Percentiles rank a stretch among this genome's conserved stretches.
phyloP scores from a whole-genome alignment of 2,797 vertebrate genomes.

The Lagorchestes hirsutus region DNA sequence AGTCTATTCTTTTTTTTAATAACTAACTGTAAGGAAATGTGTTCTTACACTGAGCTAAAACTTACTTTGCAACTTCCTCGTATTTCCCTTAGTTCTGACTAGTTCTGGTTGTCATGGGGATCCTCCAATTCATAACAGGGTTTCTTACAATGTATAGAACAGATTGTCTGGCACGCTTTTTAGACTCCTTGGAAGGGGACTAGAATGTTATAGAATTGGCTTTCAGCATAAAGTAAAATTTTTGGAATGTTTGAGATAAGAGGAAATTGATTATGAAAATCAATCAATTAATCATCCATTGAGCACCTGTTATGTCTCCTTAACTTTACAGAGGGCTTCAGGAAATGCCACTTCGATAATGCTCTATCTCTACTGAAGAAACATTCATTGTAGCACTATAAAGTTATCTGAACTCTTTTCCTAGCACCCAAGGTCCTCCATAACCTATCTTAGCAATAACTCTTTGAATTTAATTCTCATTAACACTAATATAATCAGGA shows the following conservation, averaged over 20 bases:
- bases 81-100: not conserved
- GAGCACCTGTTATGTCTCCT: not conserved
- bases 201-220: not conserved
- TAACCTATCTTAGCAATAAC: slow-evolving; percentile 21
- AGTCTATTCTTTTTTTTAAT: not conserved
- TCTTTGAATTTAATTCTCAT: not conserved
- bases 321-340: not conserved
- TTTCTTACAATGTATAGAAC: slow-evolving; percentile 11
- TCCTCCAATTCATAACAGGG: not conserved
- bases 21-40: not conserved
- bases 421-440: not conserved
- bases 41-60: not conserved
- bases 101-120: not conserved
- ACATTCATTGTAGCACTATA: not conserved
- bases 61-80: not conserved
- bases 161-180: not conserved
- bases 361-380: slow-evolving; percentile 1
- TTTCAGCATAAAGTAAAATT: slow-evolving; percentile 21
- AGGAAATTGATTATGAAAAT: not conserved
- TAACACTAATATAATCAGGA: not conserved
- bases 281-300: slow-evolving; percentile 13
- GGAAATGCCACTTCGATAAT: not conserved
- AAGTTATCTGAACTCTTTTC: slow-evolving; percentile 31
- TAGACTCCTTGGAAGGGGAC: slow-evolving; percentile 2
- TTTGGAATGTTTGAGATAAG: slow-evolving; percentile 33